Conservation (phyloP, 92 coral and sea anemone genomes). For the Hydrozoanthus gracilis region DNA sequence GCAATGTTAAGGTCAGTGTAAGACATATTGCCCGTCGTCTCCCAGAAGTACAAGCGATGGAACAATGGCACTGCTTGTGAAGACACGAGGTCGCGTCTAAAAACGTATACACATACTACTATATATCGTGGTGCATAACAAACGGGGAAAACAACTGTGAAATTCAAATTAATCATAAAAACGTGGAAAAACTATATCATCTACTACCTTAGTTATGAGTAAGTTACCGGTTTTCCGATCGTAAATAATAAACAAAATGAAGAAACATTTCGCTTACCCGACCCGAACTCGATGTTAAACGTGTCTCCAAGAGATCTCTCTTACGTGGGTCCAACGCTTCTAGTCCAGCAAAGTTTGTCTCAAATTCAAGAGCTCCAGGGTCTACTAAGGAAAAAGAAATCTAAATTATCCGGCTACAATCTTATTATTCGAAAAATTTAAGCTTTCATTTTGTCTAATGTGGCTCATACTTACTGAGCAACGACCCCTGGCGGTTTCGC, state of each 20-base stretch:
- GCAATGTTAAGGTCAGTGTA: background rate
- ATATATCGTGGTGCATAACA: too few relatives aligned
- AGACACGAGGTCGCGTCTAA: too few relatives aligned
- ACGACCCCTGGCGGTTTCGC: conserved; percentile 53
- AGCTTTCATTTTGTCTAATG: too few relatives aligned
- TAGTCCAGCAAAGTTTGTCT: conserved; percentile 83
- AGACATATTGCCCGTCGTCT: background rate
- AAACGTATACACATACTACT: too few relatives aligned
- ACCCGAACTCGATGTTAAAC: conserved; percentile 67
- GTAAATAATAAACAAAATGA: too few relatives aligned
- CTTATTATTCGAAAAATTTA: background rate
- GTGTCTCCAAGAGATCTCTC: conserved; percentile 89
- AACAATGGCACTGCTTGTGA: too few relatives aligned
- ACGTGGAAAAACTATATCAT: background rate
- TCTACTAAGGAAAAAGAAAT: conserved; percentile 53
- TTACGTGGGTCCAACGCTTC: conserved; percentile 95
- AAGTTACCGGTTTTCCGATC: too few relatives aligned
- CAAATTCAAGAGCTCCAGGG: conserved; percentile 45
- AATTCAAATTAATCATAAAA: too few relatives aligned
- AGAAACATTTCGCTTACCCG: background rate
- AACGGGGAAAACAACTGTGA: too few relatives aligned
- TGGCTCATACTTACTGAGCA: conserved; percentile 43
- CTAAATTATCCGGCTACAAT: background rate
- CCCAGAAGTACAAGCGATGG: background rate
- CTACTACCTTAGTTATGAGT: background rate